These are phyloP conservation scores for Zaprionus kolodkinae DNA, from an alignment of 1,140 invertebrate species.

Conservation along the genomic window DNA sequence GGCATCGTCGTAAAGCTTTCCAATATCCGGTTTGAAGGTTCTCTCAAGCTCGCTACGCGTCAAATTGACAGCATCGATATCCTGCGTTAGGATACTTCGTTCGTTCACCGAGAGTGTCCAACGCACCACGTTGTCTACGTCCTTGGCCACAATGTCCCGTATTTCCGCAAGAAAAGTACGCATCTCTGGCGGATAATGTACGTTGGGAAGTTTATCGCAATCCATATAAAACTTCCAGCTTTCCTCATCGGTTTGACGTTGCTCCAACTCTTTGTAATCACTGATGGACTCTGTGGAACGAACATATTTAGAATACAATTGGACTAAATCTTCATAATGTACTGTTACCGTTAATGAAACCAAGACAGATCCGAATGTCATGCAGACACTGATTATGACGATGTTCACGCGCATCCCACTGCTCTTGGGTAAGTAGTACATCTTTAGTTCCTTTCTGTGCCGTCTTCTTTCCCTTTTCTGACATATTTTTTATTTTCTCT, in stretches of 20 bases:
- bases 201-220: conserved; percentile 62
- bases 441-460: neutral
- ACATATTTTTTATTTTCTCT: neutral
- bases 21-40: conserved; percentile 47
- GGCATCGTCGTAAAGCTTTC: conserved; percentile 40
- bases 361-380: conserved; percentile 45
- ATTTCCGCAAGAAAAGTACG: conserved; percentile 50
- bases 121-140: conserved; percentile 18
- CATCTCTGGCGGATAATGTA: conserved; percentile 55
- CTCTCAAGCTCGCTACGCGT: conserved; percentile 41
- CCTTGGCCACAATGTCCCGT: conserved; percentile 25
- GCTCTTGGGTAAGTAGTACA: conserved; percentile 20
- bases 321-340: no score
- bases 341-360: conserved; percentile 43
- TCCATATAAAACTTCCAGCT: conserved; percentile 56
- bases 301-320: neutral
- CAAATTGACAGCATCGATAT: conserved; percentile 22
- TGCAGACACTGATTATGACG: conserved; percentile 51
- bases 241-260: conserved; percentile 14
- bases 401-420: conserved; percentile 41
- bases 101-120: conserved; percentile 60
- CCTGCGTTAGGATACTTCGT: conserved; percentile 46
- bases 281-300: conserved; percentile 31
- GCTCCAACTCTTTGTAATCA: conserved; percentile 32
- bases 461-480: neutral